Conservation (phyloP, 2,888 invertebrate species). For the Cinara cedri region DNA sequence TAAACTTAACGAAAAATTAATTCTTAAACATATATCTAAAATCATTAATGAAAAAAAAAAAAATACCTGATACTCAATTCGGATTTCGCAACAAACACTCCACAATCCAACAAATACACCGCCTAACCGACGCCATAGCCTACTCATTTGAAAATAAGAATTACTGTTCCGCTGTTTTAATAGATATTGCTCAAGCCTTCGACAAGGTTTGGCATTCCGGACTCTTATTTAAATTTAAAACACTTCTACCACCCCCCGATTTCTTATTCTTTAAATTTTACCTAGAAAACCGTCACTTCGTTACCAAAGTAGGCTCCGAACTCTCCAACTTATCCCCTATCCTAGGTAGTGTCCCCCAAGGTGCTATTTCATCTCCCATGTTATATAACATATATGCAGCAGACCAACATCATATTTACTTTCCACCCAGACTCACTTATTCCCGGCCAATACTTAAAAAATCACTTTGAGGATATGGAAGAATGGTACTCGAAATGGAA, state of each 20-base stretch:
- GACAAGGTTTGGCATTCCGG: not conserved
- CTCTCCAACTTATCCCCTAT: not conserved
- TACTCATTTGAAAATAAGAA: not conserved
- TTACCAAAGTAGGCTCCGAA: not conserved
- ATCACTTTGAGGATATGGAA: not conserved
- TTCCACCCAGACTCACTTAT: not conserved
- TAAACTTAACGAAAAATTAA: not conserved
- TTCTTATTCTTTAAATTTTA: constrained; percentile 13
- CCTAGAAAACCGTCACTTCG: constrained; percentile 1
- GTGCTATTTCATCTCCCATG: not conserved
- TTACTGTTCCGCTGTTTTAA: not conserved
- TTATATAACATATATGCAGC: not conserved
- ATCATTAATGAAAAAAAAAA: not conserved
- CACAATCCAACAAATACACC: not conserved
- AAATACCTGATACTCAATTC: not conserved
- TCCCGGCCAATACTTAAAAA: not conserved
- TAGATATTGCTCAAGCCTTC: not conserved
- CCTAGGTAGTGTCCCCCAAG: not conserved
- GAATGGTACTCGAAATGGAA: not conserved
- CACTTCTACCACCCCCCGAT: not conserved
- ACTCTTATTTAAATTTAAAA: not conserved
- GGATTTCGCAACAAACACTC: constrained; percentile 5
- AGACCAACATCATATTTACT: constrained; percentile 9
- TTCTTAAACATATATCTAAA: not conserved
- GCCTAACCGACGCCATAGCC: not conserved